Percentiles rank a stretch among this genome's conserved stretches.
phyloP scores from a whole-genome alignment of 2,113 vertebrate genomes.

The Gambusia holbrooki region DNA sequence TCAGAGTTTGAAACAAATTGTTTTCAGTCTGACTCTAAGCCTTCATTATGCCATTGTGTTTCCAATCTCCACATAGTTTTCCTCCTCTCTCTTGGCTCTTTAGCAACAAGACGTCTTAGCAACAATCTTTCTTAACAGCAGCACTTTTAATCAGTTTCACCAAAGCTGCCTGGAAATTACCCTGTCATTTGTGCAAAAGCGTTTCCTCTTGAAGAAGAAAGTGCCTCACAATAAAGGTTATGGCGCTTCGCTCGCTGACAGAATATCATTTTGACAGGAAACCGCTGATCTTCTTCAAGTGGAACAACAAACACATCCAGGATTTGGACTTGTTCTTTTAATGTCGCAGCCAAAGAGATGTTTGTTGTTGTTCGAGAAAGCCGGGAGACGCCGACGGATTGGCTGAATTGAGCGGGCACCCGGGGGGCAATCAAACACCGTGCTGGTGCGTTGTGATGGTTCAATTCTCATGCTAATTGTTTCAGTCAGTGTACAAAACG shows the following conservation, averaged over 20 bases:
- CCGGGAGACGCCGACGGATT: slow-evolving; percentile 31
- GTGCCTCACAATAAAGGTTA: slow-evolving; percentile 39
- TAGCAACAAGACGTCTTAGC: not conserved
- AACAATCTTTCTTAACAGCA: slow-evolving; percentile 1
- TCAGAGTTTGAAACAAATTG: not conserved
- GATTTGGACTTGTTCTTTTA: slow-evolving; percentile 54
- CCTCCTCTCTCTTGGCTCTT: not conserved
- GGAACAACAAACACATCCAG: slow-evolving; percentile 33
- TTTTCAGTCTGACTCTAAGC: not conserved
- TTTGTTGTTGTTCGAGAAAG: slow-evolving; percentile 22
- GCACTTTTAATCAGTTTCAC: slow-evolving; percentile 35
- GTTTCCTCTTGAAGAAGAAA: slow-evolving; percentile 22
- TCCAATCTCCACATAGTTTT: not conserved
- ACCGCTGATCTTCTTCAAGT: slow-evolving; percentile 58
- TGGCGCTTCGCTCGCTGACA: slow-evolving; percentile 26
- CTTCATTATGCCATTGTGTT: not conserved
- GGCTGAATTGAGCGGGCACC: slow-evolving; percentile 45
- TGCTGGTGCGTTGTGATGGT: slow-evolving; percentile 73
- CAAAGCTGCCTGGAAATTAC: slow-evolving; percentile 19
- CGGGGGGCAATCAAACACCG: slow-evolving; percentile 67
- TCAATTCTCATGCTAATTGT: slow-evolving; percentile 81
- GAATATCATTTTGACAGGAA: slow-evolving; percentile 56
- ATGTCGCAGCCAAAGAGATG: slow-evolving; percentile 49
- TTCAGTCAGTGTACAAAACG: slow-evolving; percentile 72
- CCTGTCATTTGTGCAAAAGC: slow-evolving; percentile 15